Percentiles rank a stretch among this genome's conserved stretches.
Evolutionary conservation across 2,888 invertebrate genomes (phyloP).

Genomic region (Gryllus longicercus): DNA sequence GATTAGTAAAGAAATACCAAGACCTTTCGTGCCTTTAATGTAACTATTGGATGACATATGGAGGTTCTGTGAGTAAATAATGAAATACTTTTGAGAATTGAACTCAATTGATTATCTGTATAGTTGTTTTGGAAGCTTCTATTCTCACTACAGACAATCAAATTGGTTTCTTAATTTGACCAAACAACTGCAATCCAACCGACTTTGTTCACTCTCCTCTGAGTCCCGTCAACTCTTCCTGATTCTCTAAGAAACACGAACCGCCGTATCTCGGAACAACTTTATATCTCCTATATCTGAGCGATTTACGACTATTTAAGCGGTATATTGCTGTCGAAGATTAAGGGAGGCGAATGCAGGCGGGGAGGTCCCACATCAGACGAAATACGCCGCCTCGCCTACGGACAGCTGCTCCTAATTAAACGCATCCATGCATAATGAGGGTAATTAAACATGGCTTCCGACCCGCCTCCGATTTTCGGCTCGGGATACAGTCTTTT

Average conservation of each 20-base stretch:
- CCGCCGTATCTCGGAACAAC: background rate
- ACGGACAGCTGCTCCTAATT: background rate
- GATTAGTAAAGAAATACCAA: too few relatives aligned
- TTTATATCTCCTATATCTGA: background rate
- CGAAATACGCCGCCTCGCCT: background rate
- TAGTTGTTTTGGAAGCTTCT: too few relatives aligned
- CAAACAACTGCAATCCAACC: too few relatives aligned
- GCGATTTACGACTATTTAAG: slow-evolving; percentile 7
- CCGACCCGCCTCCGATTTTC: background rate
- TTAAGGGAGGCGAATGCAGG: background rate
- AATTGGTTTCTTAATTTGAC: too few relatives aligned
- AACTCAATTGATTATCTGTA: too few relatives aligned
- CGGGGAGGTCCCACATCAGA: slow-evolving; percentile 7
- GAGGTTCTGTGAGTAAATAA: too few relatives aligned
- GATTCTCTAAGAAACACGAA: background rate
- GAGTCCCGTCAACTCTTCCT: background rate
- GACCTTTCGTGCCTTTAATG: too few relatives aligned
- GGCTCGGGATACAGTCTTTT: too few relatives aligned
- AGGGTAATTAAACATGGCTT: background rate
- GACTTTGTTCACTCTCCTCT: too few relatives aligned
- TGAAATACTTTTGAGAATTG: too few relatives aligned
- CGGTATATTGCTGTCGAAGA: background rate
- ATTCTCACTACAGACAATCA: too few relatives aligned
- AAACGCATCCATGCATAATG: background rate
- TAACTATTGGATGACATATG: too few relatives aligned